These are phyloP conservation scores for Philotrypesis tridentata DNA, from an alignment of 1,140 invertebrate genomes.

Conservation along the genomic window DNA sequence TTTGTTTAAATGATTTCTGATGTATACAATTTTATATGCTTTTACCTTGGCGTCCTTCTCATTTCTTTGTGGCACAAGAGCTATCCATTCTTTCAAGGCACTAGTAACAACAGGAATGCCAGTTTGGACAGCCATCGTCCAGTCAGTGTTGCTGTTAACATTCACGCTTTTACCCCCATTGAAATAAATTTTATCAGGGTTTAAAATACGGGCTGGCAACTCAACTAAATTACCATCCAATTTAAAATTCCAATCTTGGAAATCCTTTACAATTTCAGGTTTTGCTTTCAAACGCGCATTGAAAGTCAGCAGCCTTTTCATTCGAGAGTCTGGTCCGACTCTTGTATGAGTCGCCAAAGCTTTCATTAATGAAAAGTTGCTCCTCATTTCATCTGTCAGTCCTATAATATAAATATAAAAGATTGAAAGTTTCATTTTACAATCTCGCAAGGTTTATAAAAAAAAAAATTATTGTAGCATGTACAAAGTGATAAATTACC, in stretches of 20 bases:
- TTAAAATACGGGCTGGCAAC: slow-evolving; percentile 73
- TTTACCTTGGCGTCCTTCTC: background rate
- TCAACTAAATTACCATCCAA: slow-evolving; percentile 75
- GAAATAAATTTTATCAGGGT: background rate
- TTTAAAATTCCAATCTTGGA: slow-evolving; percentile 78
- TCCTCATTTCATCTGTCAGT: slow-evolving; percentile 76
- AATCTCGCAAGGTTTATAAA: no score
- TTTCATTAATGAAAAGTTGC: slow-evolving; percentile 78
- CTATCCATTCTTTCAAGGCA: slow-evolving; percentile 7
- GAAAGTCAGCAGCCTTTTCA: slow-evolving; percentile 78
- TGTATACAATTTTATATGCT: no score
- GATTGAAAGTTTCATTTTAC: no score
- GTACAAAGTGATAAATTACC: slow-evolving; percentile 10
- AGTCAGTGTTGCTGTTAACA: slow-evolving; percentile 59
- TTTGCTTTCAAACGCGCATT: slow-evolving; percentile 74
- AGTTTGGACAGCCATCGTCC: background rate
- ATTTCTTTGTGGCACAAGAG: slow-evolving; percentile 58
- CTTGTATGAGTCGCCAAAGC: slow-evolving; percentile 78
- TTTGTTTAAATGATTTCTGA: no score
- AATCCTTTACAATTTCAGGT: slow-evolving; percentile 74
- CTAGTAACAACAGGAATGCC: no score
- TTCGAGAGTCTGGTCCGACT: slow-evolving; percentile 76
- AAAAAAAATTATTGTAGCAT: background rate
- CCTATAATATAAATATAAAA: slow-evolving; percentile 48
- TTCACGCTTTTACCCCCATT: background rate